Evolutionary conservation across 2,888 invertebrate genomes (phyloP), one percentile per base, ranked within the genome.

Genomic region (Timema podura): DNA sequence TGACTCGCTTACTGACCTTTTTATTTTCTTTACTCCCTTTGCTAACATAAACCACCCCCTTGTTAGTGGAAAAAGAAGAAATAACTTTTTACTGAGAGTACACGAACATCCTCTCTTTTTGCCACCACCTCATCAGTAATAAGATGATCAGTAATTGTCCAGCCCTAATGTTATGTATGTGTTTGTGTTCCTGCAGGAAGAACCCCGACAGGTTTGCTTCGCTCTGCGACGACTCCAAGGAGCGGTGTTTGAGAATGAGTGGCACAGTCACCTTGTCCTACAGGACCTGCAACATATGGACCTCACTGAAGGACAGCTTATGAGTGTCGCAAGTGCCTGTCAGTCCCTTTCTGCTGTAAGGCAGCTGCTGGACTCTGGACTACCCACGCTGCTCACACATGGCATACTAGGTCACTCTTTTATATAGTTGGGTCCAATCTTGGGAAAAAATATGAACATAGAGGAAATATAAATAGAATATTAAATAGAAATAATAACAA

Each of bases 271-370:
- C 54, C 82, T 88, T 51, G 83, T 85, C 69, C 83, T 85, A 54
- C 83, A 85, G 47, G 86, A 87, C 75, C 79, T 86, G 47, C 83
- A 83, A 46, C 83, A 83, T 76, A 80, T 87, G 75, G 83, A 84
- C 70, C 79, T 89, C 68, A 84, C 86, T 59, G 86, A 88, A 72
- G 85, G 88, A 68, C 89, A 91, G 79, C 83, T 95, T 75, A 86
- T 89, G 77, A 92, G 91, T 2, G 85, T 94, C 45, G 92, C 93
- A 0, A 84, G 90, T 74, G 91, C 91, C 8, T 91, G 93, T 76
- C 89, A 93, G 82, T 95, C 95, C 3, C 89, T 91, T 0, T 86
- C 88, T 45, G 91, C 92, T 68, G 88, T 92, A 16, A 86, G 87
- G 76, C 89, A 90, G 76, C 83, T 96, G 73, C 85, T 95, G 71